phyloP scores from a whole-genome alignment of 2,113 vertebrate species.

The Elanoides forficatus region DNA sequence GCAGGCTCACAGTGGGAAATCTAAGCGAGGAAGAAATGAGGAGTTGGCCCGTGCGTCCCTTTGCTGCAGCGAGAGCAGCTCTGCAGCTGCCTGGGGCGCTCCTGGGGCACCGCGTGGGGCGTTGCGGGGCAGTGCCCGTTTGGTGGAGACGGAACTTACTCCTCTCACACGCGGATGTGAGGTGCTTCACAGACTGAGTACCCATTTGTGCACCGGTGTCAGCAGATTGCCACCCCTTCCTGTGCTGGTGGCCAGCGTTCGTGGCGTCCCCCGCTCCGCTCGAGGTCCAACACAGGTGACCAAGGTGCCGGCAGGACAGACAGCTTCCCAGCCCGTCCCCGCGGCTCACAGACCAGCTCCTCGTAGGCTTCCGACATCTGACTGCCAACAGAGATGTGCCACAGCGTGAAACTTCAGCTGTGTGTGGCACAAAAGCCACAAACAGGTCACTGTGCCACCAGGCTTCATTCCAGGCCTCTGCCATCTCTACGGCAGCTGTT shows the following conservation, averaged over 20 bases:
- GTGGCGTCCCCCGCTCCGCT: not conserved
- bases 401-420: not conserved
- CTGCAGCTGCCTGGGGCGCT: not conserved
- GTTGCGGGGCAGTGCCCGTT: not conserved
- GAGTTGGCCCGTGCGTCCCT: not conserved
- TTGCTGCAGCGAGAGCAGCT: rapidly evolving
- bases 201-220: not conserved
- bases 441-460: not conserved
- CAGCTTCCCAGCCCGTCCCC: not conserved
- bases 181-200: not conserved
- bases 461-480: not conserved
- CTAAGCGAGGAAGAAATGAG: not conserved
- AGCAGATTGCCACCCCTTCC: not conserved
- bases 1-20: not conserved
- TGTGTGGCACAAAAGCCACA: not conserved
- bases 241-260: not conserved
- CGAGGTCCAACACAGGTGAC: not conserved
- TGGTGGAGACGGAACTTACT: not conserved
- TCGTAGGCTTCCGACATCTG: not conserved
- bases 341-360: not conserved
- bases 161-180: not conserved
- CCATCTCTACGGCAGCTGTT: not conserved
- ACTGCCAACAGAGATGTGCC: not conserved
- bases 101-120: too few relatives aligned
- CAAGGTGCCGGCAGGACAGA: not conserved